Percentiles rank a stretch among this genome's conserved stretches.
Evolutionary conservation across 2,113 vertebrate genomes (phyloP).

Genomic region (Mellivora capensis): DNA sequence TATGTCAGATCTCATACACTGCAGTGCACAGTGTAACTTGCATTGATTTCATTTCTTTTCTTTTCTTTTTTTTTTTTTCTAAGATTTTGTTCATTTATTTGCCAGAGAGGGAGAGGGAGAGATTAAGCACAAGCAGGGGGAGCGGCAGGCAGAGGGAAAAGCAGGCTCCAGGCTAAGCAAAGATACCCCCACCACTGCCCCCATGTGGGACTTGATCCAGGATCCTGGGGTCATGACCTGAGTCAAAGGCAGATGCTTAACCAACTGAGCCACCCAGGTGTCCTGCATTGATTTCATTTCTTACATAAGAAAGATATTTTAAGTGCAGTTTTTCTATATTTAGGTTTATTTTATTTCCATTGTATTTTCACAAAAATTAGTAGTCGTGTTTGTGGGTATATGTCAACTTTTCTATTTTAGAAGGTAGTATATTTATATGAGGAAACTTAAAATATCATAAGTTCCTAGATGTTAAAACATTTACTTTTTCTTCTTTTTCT

Average conservation of each 20-base stretch:
- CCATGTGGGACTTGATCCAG: no score
- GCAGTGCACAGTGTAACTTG: background rate
- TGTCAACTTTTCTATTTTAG: background rate
- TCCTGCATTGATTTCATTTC: background rate
- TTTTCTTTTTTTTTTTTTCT: no score
- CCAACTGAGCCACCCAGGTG: no score
- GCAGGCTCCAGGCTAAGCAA: no score
- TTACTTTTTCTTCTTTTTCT: background rate
- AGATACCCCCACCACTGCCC: no score
- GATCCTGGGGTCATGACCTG: no score
- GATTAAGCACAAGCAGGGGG: no score
- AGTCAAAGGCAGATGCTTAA: no score
- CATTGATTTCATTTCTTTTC: no score
- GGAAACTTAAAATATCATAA: background rate
- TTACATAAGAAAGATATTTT: background rate
- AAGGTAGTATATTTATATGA: background rate
- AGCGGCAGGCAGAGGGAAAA: no score
- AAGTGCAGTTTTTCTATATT: background rate
- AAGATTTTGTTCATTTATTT: no score
- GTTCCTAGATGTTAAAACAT: conserved; percentile 1
- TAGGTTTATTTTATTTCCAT: background rate
- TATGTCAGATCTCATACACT: background rate
- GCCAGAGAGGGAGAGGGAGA: no score
- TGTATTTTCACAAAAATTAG: background rate
- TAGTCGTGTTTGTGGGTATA: background rate